A percentile compares a stretch with the other conserved stretches of the same genome.
phyloP scores from a whole-genome alignment of 2,888 invertebrate genomes.

The Ormyrus labotus region DNA sequence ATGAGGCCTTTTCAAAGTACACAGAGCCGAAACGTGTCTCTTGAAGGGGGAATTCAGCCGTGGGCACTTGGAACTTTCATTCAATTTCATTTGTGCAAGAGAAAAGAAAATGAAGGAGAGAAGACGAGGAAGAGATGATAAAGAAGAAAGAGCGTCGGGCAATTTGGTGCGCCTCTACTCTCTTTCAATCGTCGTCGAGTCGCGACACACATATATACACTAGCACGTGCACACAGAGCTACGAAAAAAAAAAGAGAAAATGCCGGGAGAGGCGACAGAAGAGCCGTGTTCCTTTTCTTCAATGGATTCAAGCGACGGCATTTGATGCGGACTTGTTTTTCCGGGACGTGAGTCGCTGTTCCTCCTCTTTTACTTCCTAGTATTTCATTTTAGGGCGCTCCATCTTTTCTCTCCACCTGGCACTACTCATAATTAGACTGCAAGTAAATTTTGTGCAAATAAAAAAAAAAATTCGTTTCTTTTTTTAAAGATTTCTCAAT shows the following conservation, averaged over 20 bases:
- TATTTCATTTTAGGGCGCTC: too few species aligned
- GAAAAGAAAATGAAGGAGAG: not conserved
- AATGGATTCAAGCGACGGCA: not conserved
- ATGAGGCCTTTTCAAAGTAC: not conserved
- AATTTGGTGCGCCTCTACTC: constrained; percentile 8
- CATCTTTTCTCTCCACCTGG: too few species aligned
- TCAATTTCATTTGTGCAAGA: constrained; percentile 7
- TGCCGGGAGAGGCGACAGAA: not conserved
- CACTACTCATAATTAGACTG: too few species aligned
- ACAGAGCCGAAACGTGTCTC: too few species aligned
- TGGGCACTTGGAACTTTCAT: not conserved
- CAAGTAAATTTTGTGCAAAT: too few species aligned
- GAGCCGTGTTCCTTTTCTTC: not conserved
- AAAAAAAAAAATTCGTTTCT: too few species aligned
- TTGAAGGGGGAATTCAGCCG: too few species aligned
- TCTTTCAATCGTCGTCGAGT: not conserved
- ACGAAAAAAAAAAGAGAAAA: not conserved
- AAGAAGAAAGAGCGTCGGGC: not conserved
- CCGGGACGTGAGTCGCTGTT: too few species aligned
- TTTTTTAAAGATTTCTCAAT: too few species aligned
- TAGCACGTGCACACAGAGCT: not conserved
- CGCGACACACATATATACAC: too few species aligned
- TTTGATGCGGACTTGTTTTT: not conserved
- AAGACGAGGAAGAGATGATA: not conserved
- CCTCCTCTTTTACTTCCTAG: too few species aligned